Evolutionary conservation across 2,797 vertebrate genomes (phyloP), one percentile per base, ranked within the genome.

Genomic region (Anguilla pacifica): DNA sequence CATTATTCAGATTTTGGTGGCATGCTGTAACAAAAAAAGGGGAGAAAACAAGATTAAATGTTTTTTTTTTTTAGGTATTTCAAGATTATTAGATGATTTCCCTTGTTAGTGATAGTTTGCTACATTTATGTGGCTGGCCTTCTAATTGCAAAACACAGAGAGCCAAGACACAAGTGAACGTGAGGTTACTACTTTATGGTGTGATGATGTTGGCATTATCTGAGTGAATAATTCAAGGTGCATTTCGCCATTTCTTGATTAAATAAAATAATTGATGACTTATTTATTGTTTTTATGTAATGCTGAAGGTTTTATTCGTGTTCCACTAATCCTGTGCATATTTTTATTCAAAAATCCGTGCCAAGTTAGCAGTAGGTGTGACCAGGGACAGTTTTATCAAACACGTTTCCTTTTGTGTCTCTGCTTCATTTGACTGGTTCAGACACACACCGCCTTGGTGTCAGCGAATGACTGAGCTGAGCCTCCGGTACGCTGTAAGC

Each of bases 71-170:
- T 15, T 17, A 11, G 5, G 43, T 81, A 46, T 53, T 39, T 28
- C 83, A 84, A 87, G 87, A 89, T 81, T 25, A 81, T 46, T 81
- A 2, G 0, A 81, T 49, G 0, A 81, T 46, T 46, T 22, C 22
- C 19, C 39, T 28, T 6, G 15, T 22, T 9, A 19, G 19, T 22
- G 13, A 35, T 81, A 5, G 19, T 11, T 89, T 83, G 89, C 83
- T 88, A 86, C 86, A 86, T 86, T 86, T 43, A 79, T 77, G 84
- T 83, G 6, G 4, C 61, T 67, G 89, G 81, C 87, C 11, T 53
- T 55, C 5, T 25, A 15, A 83, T 25, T 51, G 55, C n/a, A 83
- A 43, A 77, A 77, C 10, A 5, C n/a, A 39, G 35, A 7, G 31
- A 19, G 2, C 10, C 31, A 3, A 39, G 31, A 19, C 39, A 39